These are phyloP conservation scores for Drosophila acutilabella DNA, from an alignment of 2,888 invertebrate genomes.

Conservation along the genomic window DNA sequence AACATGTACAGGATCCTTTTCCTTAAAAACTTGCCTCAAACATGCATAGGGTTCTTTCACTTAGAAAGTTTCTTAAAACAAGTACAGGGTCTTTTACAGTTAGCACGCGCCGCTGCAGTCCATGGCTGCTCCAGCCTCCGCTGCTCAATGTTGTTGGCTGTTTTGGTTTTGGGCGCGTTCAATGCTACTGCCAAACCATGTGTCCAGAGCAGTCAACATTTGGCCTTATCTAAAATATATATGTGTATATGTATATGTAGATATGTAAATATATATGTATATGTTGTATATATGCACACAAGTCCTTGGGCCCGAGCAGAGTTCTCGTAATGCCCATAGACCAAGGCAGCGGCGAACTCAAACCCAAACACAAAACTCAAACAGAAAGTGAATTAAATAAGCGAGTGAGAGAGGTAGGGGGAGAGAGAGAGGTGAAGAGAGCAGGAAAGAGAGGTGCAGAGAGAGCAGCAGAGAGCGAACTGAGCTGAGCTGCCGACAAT, in stretches of 20 bases:
- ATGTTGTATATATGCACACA: constrained; percentile 56
- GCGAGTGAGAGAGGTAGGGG: too few species aligned
- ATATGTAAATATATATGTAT: too few species aligned
- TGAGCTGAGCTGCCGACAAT: constrained; percentile 25
- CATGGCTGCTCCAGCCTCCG: constrained; percentile 16
- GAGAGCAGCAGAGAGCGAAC: too few species aligned
- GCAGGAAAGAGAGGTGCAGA: too few species aligned
- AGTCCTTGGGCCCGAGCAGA: constrained; percentile 71
- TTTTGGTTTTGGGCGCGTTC: constrained; percentile 47
- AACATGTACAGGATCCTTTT: too few species aligned
- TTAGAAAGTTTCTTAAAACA: too few species aligned
- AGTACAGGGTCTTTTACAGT: too few species aligned
- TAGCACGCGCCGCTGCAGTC: too few species aligned
- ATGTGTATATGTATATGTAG: too few species aligned
- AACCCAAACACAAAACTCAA: neutral
- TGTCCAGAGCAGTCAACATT: constrained; percentile 65
- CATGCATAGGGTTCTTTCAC: too few species aligned
- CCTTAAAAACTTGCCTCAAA: too few species aligned
- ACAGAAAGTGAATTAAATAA: neutral
- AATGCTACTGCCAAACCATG: constrained; percentile 47
- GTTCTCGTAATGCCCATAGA: constrained; percentile 65
- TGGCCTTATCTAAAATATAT: constrained; percentile 78
- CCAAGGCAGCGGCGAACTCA: constrained; percentile 62
- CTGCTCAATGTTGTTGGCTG: neutral
- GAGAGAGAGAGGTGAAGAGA: too few species aligned